Evolutionary conservation across 2,113 vertebrate species (phyloP).

Genomic region (Oreochromis spilurus): DNA sequence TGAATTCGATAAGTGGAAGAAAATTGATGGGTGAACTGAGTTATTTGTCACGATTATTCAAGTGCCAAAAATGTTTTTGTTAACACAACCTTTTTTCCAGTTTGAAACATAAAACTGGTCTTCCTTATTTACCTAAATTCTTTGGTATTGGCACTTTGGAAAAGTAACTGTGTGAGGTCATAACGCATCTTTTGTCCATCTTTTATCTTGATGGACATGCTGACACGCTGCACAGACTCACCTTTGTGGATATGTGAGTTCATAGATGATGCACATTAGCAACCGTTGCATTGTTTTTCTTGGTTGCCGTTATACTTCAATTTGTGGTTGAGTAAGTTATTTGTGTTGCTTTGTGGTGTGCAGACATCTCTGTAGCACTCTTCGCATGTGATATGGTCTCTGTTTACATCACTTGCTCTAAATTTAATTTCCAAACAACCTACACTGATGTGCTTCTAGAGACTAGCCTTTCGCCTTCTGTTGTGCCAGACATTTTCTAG

Average conservation of each 20-base stretch:
- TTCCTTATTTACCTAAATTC: background rate
- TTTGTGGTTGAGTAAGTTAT: background rate
- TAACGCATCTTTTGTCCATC: background rate
- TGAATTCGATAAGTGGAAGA: background rate
- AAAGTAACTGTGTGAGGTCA: background rate
- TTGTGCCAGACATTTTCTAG: background rate
- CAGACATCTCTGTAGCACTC: background rate
- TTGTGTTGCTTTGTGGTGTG: background rate
- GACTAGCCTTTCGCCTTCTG: background rate
- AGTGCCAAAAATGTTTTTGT: background rate
- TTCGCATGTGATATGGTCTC: background rate
- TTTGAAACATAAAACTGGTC: background rate
- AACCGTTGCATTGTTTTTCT: background rate
- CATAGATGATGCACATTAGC: background rate
- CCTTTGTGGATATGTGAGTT: background rate
- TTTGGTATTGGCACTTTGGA: background rate
- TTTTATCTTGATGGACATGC: background rate
- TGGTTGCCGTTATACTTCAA: background rate
- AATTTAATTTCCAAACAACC: background rate
- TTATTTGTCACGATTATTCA: background rate
- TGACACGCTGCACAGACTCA: background rate
- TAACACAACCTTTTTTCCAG: background rate
- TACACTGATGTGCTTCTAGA: background rate
- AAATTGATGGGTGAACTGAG: background rate
- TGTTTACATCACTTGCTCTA: background rate